Evolutionary conservation across 2,888 invertebrate genomes (phyloP).

Genomic region (Athetis lepigone): DNA sequence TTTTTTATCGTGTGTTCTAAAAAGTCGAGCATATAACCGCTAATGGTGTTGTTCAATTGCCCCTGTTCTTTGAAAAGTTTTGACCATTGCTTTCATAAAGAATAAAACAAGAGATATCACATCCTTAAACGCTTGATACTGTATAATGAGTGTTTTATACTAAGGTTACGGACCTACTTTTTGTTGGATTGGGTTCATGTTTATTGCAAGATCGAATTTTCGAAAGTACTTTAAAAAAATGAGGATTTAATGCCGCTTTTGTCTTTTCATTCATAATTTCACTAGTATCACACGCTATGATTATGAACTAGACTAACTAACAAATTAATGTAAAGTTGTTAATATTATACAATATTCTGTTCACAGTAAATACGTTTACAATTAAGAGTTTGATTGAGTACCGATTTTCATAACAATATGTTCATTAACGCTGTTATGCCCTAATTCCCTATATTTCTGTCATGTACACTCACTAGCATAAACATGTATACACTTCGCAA

Average conservation of each 20-base stretch:
- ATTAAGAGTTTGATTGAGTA: neutral
- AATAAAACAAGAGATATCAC: constrained; percentile 7
- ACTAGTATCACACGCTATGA: too few relatives aligned
- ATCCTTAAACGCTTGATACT: neutral
- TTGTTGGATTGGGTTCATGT: neutral
- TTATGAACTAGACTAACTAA: too few relatives aligned
- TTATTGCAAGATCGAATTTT: neutral
- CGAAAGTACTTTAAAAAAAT: too few relatives aligned
- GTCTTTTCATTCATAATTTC: too few relatives aligned
- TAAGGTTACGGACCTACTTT: neutral
- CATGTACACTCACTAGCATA: too few relatives aligned
- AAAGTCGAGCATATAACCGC: neutral
- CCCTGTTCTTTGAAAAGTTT: neutral
- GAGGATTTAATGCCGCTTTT: too few relatives aligned
- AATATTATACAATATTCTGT: neutral
- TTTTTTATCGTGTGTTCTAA: neutral
- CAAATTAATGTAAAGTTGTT: neutral
- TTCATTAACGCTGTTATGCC: too few relatives aligned
- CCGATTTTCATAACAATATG: neutral
- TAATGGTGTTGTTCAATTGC: neutral
- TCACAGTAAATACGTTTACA: neutral
- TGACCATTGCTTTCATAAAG: constrained; percentile 14
- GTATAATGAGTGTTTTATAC: constrained; percentile 3
- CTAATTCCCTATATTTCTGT: too few relatives aligned
- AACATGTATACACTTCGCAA: too few relatives aligned